Percentiles rank a stretch among this genome's conserved stretches.
Evolutionary conservation across 2,797 vertebrate genomes (phyloP).

Genomic region (Discoglossus pictus): DNA sequence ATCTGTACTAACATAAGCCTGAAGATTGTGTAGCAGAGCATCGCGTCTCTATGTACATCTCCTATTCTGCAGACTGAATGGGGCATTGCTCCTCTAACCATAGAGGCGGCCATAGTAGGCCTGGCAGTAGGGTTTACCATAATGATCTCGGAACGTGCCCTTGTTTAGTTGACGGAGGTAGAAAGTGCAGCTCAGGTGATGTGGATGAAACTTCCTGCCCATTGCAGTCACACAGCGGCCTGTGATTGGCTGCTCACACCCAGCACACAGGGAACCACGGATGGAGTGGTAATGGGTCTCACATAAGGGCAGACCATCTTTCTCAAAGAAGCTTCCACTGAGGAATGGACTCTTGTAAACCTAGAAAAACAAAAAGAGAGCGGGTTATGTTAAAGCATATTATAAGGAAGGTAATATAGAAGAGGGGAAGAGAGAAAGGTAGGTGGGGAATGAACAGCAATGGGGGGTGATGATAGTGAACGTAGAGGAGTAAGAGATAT

Average conservation of each 20-base stretch:
- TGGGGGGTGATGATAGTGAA: too few relatives aligned
- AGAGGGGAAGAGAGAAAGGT: too few relatives aligned
- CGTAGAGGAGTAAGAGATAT: too few relatives aligned
- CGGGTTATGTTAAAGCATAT: too few relatives aligned
- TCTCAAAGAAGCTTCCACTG: slow-evolving; percentile 90
- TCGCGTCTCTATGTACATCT: too few relatives aligned
- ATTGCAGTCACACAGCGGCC: slow-evolving; percentile 90
- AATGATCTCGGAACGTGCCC: slow-evolving; percentile 91
- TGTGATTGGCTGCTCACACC: slow-evolving; percentile 87
- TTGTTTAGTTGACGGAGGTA: slow-evolving; percentile 89
- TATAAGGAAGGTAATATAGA: too few relatives aligned
- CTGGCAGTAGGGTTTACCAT: slow-evolving; percentile 91
- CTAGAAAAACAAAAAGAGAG: not conserved
- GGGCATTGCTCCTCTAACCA: slow-evolving; percentile 72
- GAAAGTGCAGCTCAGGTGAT: slow-evolving; percentile 91
- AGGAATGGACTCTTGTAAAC: slow-evolving; percentile 76
- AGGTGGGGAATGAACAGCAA: too few relatives aligned
- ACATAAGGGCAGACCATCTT: slow-evolving; percentile 86
- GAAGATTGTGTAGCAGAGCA: too few relatives aligned
- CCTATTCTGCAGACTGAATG: too few relatives aligned
- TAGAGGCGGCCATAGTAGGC: slow-evolving; percentile 90
- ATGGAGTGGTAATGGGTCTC: slow-evolving; percentile 89
- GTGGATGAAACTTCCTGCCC: slow-evolving; percentile 89
- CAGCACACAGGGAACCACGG: slow-evolving; percentile 84
- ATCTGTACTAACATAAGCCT: too few relatives aligned